Percentiles rank a stretch among this genome's conserved stretches.
Evolutionary conservation across 2,888 invertebrate species (phyloP).

Genomic region (Pycnomerus fuliginosus): DNA sequence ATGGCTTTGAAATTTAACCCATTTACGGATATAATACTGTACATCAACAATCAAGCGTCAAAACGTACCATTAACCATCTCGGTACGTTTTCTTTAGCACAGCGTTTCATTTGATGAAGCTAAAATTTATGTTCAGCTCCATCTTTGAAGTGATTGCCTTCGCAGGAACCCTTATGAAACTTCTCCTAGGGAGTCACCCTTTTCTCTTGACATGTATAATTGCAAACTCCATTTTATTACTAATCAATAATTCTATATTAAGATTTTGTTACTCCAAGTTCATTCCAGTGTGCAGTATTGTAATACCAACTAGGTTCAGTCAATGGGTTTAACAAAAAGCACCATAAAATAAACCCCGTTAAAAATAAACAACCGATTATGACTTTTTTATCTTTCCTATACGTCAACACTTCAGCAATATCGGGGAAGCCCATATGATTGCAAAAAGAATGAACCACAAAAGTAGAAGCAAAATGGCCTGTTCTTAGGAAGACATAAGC

Average conservation of each 20-base stretch:
- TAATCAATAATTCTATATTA: conserved; percentile 3
- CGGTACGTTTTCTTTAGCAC: no score
- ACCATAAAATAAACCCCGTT: conserved; percentile 77
- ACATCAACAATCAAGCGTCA: no score
- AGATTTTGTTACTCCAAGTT: conserved; percentile 27
- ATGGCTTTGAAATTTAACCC: no score
- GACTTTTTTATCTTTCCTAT: conserved; percentile 58
- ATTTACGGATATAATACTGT: no score
- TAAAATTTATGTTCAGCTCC: no score
- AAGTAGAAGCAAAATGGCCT: conserved; percentile 85
- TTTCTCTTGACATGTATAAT: no score
- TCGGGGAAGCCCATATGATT: conserved; percentile 97
- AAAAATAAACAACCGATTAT: conserved; percentile 69
- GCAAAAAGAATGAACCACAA: conserved; percentile 90
- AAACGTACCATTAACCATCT: no score
- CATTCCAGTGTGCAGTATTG: conserved; percentile 26
- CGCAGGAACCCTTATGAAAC: no score
- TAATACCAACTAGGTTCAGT: conserved; percentile 62
- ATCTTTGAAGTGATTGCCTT: no score
- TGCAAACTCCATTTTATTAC: no score
- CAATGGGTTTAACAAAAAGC: conserved; percentile 70
- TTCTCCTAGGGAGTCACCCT: no score
- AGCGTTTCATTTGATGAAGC: no score
- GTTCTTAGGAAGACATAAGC: conserved; percentile 89
- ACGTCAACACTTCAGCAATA: conserved; percentile 68